Evolutionary conservation across 2,888 invertebrate species (phyloP).

Genomic region (Pterostichus madidus): DNA sequence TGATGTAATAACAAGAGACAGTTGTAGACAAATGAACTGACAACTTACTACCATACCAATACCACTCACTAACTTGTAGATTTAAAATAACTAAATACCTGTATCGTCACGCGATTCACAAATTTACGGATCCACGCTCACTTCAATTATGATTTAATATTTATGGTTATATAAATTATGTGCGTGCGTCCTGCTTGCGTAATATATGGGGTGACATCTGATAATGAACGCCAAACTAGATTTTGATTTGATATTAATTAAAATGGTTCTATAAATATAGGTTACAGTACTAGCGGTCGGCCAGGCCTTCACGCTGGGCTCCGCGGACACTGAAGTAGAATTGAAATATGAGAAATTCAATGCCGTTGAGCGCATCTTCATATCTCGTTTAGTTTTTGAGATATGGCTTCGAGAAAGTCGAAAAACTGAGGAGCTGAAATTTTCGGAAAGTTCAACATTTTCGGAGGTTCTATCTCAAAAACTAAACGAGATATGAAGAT

Average conservation of each 20-base stretch:
- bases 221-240: slow-evolving; percentile 23
- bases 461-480: too few relatives aligned
- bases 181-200: background rate
- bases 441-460: too few relatives aligned
- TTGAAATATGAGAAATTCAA: too few relatives aligned
- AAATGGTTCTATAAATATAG: background rate
- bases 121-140: slow-evolving; percentile 10
- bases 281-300: too few relatives aligned
- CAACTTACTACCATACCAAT: background rate
- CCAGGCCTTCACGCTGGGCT: too few relatives aligned
- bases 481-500: too few relatives aligned
- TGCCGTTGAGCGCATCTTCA: too few relatives aligned
- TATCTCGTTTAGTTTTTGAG: too few relatives aligned
- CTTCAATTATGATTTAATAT: slow-evolving; percentile 5
- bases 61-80: background rate
- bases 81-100: slow-evolving; percentile 25
- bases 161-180: slow-evolving; percentile 4
- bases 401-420: too few relatives aligned
- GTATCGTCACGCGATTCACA: slow-evolving; percentile 31
- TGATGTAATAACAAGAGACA: background rate
- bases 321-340: too few relatives aligned
- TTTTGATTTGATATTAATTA: slow-evolving; percentile 46
- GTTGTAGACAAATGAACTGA: slow-evolving; percentile 12
- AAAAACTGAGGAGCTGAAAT: too few relatives aligned
- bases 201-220: slow-evolving; percentile 19